Conservation (phyloP, 2,113 vertebrate genomes). For the Gasterosteus nipponicus region DNA sequence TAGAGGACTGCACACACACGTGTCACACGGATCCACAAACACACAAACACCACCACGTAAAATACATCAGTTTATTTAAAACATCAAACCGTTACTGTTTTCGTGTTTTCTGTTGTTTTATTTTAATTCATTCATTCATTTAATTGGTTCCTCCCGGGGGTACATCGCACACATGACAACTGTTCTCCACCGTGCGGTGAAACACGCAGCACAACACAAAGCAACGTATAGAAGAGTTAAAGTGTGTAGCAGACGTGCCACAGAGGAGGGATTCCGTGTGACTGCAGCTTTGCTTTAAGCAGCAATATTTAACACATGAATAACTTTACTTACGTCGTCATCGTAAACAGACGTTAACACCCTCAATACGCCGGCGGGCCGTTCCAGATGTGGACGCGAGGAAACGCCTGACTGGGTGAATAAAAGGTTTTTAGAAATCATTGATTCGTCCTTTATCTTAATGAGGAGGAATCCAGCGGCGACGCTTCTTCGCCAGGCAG, state of each 20-base stretch:
- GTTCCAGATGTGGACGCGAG: not conserved
- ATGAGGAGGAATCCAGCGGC: slow-evolving; percentile 58
- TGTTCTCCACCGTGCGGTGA: no score
- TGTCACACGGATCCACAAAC: not conserved
- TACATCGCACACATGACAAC: no score
- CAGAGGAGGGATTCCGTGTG: not conserved
- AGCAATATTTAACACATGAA: not conserved
- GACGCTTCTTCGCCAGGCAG: slow-evolving; percentile 30
- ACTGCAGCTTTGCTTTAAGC: no score
- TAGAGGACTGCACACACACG: slow-evolving; percentile 8
- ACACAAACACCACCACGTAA: not conserved
- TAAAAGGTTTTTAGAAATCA: slow-evolving; percentile 58
- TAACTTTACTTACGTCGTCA: not conserved
- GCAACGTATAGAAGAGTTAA: no score
- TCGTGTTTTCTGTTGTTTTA: no score
- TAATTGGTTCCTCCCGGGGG: no score
- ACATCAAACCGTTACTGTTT: no score
- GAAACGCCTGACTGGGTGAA: slow-evolving; percentile 34
- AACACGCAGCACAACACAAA: not conserved
- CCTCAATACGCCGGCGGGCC: no score
- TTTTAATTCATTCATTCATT: no score
- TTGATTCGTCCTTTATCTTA: slow-evolving; percentile 72
- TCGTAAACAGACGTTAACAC: no score
- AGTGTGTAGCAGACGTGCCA: no score
- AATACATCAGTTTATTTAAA: not conserved